Evolutionary conservation across 2,797 vertebrate genomes (phyloP), one percentile per base, ranked within the genome.

Genomic region (Acrossocheilus fasciatus): DNA sequence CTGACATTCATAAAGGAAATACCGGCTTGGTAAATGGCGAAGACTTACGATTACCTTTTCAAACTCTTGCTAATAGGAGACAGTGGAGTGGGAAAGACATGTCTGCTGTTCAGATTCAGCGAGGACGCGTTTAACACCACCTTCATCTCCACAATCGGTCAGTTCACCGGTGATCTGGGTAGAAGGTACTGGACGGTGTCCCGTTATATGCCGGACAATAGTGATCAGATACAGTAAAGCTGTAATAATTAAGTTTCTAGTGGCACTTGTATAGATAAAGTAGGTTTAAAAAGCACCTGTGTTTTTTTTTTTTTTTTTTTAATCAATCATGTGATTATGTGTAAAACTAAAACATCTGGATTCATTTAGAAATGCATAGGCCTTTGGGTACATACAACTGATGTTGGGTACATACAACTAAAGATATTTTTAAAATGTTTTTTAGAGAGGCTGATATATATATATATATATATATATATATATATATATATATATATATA

Each of bases 81-180:
- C 93, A 98, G 97, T 87, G 98, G 98, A 66, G 98, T 99, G 77
- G 98, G 98, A 43, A 99, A 99, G 95, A 98, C 98, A 92, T 99
- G 98, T 93, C 95, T 98, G 89, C 96, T 99, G 73, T 99, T 98
- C 95, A 96, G 97, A 89, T 99, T 99, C 95, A 97, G 96, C 93
- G 98, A 99, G 94, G 97, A 99, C 94, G 97, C 97, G 89, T 99
- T 99, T 93, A 99, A 98, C 87, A 97, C 98, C 95, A 98, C 98
- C 93, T 98, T 98, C 95, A 99, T 98, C 91, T 99, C 98, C 91
- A 98, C 98, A 90, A 99, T 99, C 95, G 98, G 98, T 99, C 94
- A 97, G 97, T 92, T 88, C 64, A 52, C 86, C 87, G 89, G 36
- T 83, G 81, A 41, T 83, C 82, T 62, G 68, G 90, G 78, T 87